Evolutionary conservation across 92 coral and sea anemone genomes (phyloP).

Genomic region (Micromussa lordhowensis): DNA sequence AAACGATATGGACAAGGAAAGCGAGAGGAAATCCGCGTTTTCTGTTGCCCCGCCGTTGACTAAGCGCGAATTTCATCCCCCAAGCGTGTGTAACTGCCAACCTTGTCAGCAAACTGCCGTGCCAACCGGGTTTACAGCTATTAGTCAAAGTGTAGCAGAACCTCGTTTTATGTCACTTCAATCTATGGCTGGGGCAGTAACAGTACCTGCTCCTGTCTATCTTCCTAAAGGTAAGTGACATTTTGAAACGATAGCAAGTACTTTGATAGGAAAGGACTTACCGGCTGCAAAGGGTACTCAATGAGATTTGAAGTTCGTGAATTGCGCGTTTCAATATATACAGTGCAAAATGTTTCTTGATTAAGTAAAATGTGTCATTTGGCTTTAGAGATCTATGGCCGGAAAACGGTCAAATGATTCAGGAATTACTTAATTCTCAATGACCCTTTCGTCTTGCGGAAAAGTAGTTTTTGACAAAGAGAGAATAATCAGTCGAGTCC

Average conservation of each 20-base stretch:
- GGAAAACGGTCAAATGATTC: constrained; percentile 6
- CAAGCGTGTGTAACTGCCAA: constrained; percentile 86
- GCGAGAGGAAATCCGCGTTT: constrained; percentile 83
- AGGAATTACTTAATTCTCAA: constrained; percentile 1
- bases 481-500: background rate
- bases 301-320: too few relatives aligned
- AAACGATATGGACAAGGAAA: constrained; percentile 55
- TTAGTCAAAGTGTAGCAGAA: constrained; percentile 75
- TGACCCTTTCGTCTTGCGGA: background rate
- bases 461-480: constrained; percentile 10
- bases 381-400: constrained; percentile 15
- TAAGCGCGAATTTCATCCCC: constrained; percentile 75
- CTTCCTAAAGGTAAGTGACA: constrained; percentile 77
- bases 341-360: background rate
- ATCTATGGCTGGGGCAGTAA: constrained; percentile 74
- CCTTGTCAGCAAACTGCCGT: constrained; percentile 85
- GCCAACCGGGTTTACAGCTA: constrained; percentile 72
- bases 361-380: constrained; percentile 6
- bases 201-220: constrained; percentile 78
- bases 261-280: background rate
- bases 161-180: constrained; percentile 85
- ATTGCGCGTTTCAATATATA: background rate
- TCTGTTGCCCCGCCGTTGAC: constrained; percentile 73
- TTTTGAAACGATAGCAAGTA: background rate
- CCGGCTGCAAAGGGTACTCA: background rate